phyloP scores from a whole-genome alignment of 1,140 invertebrate genomes.

The Drusus annulatus region DNA sequence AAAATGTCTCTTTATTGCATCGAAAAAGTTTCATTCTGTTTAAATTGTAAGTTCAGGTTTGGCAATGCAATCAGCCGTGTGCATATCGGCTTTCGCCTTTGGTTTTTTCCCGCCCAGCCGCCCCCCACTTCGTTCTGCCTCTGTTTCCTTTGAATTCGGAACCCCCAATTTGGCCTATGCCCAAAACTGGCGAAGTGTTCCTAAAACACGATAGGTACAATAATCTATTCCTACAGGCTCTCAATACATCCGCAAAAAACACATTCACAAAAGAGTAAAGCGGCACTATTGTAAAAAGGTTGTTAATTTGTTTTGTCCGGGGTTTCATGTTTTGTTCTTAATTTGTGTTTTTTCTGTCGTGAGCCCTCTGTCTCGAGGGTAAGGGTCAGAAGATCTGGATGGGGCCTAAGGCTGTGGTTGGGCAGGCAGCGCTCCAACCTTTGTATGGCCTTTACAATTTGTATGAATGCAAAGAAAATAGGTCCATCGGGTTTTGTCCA shows the following conservation, averaged over 20 bases:
- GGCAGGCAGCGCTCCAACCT: conserved; percentile 46
- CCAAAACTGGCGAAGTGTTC: conserved; percentile 59
- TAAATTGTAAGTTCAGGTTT: conserved; percentile 45
- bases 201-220: conserved; percentile 58
- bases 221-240: conserved; percentile 53
- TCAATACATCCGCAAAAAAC: neutral
- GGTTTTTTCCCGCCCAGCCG: conserved; percentile 50
- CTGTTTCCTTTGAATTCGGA: conserved; percentile 56
- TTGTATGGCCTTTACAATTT: conserved; percentile 57
- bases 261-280: neutral
- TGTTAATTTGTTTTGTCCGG: neutral
- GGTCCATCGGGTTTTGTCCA: conserved; percentile 46
- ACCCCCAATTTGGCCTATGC: conserved; percentile 58
- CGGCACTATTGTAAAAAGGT: neutral
- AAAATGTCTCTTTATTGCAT: conserved; percentile 14
- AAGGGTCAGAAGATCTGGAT: neutral
- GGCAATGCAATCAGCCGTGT: conserved; percentile 56
- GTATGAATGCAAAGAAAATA: conserved; percentile 54
- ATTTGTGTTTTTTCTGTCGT: neutral
- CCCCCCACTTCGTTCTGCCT: conserved; percentile 31
- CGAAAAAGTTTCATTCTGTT: conserved; percentile 23
- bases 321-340: neutral
- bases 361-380: neutral
- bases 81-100: conserved; percentile 57
- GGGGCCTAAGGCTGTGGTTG: conserved; percentile 27